Conservation (phyloP, 2,797 vertebrate genomes). For the Yasuhikotakia modesta region DNA sequence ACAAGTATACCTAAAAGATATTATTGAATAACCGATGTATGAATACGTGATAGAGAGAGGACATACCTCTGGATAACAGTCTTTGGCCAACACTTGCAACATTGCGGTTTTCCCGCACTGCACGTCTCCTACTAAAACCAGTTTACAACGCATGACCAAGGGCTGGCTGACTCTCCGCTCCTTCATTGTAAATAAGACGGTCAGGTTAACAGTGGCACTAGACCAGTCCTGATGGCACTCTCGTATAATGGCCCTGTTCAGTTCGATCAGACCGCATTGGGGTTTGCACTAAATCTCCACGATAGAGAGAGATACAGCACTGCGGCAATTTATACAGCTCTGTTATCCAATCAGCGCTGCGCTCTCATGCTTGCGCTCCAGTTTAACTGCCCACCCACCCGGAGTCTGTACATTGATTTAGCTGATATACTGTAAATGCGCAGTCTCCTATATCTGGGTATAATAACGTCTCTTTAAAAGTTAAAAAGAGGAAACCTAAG, state of each 20-base stretch:
- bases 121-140: conserved; percentile 93
- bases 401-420: conserved; percentile 22
- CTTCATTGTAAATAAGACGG: conserved; percentile 78
- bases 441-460: neutral
- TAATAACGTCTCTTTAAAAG: neutral
- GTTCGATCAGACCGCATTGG: conserved; percentile 34
- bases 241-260: conserved; percentile 18
- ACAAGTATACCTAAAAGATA: no score
- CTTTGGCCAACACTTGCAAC: conserved; percentile 93
- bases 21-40: neutral
- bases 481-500: neutral
- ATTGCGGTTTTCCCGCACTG: conserved; percentile 97
- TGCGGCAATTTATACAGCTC: conserved; percentile 75
- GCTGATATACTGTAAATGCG: neutral
- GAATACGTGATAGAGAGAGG: neutral
- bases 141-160: conserved; percentile 86
- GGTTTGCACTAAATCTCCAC: neutral
- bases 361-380: conserved; percentile 33
- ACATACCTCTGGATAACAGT: conserved; percentile 95
- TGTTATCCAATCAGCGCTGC: conserved; percentile 73
- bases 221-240: conserved; percentile 8
- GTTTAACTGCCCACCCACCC: conserved; percentile 32
- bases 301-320: conserved; percentile 55
- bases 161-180: conserved; percentile 85
- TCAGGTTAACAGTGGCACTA: neutral